A percentile compares a stretch with the other conserved stretches of the same genome.
Evolutionary conservation across 37 sponge, comb jelly and placozoan genomes (phyloP).

Genomic region (Haliclona indistincta): DNA sequence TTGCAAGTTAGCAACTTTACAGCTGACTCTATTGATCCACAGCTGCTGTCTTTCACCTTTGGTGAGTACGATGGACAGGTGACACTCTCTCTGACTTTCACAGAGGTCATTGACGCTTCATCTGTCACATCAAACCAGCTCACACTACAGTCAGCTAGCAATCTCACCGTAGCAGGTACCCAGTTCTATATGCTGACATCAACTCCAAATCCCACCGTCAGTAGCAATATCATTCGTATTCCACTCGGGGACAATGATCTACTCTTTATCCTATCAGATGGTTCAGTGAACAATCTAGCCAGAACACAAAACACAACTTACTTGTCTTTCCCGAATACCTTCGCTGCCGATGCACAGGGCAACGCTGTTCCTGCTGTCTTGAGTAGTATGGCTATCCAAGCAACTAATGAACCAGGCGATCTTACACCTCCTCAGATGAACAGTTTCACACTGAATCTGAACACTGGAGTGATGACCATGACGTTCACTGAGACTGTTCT

Average conservation of each 20-base stretch:
- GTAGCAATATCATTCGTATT: conserved; percentile 60
- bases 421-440: conserved; percentile 63
- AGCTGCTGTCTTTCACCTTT: conserved; percentile 63
- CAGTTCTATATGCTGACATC: conserved; percentile 38
- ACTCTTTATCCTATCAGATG: background rate
- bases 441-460: conserved; percentile 63
- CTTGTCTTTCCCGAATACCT: conserved; percentile 41
- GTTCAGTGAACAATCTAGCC: background rate
- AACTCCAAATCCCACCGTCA: conserved; percentile 7
- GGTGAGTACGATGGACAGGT: conserved; percentile 71
- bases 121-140: conserved; percentile 56
- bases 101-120: conserved; percentile 62
- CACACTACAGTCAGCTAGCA: conserved; percentile 32
- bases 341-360: conserved; percentile 69
- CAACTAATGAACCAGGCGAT: conserved; percentile 52
- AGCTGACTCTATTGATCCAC: conserved; percentile 49
- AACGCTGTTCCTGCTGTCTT: conserved; percentile 30
- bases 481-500: conserved; percentile 59
- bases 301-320: conserved; percentile 54
- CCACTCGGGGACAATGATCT: conserved; percentile 69
- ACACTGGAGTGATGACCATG: conserved; percentile 56
- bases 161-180: conserved; percentile 11
- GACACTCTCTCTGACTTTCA: conserved; percentile 71
- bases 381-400: conserved; percentile 23
- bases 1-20: conserved; percentile 19